phyloP scores from a whole-genome alignment of 2,797 vertebrate species.

The Limosa lapponica region DNA sequence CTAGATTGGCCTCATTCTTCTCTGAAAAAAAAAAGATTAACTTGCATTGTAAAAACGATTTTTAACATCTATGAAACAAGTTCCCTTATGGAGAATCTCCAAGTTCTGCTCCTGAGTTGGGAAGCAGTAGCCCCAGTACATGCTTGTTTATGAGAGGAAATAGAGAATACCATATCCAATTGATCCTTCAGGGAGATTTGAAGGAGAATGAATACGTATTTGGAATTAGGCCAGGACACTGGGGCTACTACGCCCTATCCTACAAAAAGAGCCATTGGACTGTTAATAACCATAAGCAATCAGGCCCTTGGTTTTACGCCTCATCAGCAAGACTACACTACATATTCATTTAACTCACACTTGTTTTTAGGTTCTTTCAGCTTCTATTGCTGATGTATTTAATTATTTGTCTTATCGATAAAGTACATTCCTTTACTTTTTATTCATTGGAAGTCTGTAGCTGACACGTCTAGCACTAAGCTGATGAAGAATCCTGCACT shows the following conservation, averaged over 20 bases:
- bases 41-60: not conserved
- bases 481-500: not conserved
- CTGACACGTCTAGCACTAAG: not conserved
- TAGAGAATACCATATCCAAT: conserved; percentile 17
- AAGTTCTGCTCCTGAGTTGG: not conserved
- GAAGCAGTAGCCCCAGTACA: not conserved
- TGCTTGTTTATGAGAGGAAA: not conserved
- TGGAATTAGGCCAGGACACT: conserved; percentile 29
- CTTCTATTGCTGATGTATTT: not conserved
- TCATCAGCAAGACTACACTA: not conserved
- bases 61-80: not conserved
- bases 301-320: not conserved
- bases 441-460: not conserved
- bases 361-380: not conserved
- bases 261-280: conserved; percentile 18
- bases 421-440: not conserved
- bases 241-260: not conserved
- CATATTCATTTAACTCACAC: not conserved
- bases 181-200: conserved; percentile 49
- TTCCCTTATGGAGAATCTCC: not conserved
- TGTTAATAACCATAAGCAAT: conserved; percentile 34
- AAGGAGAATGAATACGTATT: conserved; percentile 14
- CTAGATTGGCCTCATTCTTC: not conserved
- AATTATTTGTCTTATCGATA: not conserved
- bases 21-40: not conserved